Percentiles rank a stretch among this genome's conserved stretches.
Evolutionary conservation across 2,797 vertebrate species (phyloP).

Genomic region (Chloroceryle inda): DNA sequence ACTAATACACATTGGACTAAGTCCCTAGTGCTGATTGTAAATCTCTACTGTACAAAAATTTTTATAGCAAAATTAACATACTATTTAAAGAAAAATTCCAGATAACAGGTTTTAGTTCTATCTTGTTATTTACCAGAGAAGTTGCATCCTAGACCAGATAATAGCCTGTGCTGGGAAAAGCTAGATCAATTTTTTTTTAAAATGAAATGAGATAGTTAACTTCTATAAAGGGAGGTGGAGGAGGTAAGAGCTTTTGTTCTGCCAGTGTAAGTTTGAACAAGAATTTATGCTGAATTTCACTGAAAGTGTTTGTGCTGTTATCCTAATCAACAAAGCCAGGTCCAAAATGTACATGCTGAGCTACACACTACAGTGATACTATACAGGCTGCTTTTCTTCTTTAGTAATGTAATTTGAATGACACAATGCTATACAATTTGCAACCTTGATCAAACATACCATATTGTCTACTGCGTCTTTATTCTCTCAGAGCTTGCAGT

Average conservation of each 20-base stretch:
- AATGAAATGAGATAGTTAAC: not conserved
- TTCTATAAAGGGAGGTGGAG: not conserved
- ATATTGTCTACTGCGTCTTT: not conserved
- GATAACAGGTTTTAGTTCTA: not conserved
- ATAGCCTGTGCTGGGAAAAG: not conserved
- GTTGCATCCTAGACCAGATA: not conserved
- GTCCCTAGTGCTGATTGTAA: not conserved
- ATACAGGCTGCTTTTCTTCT: not conserved
- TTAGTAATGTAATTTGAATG: not conserved
- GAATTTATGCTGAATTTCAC: not conserved
- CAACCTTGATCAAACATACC: not conserved
- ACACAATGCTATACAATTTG: not conserved
- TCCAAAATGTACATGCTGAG: not conserved
- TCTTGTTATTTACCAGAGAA: not conserved
- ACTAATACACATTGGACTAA: not conserved
- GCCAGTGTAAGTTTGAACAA: not conserved
- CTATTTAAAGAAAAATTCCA: not conserved
- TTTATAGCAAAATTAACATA: not conserved
- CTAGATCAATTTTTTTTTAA: not conserved
- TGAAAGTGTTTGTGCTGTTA: not conserved
- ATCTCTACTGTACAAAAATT: not conserved
- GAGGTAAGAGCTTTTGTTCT: not conserved
- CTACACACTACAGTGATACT: not conserved
- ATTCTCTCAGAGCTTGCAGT: not conserved
- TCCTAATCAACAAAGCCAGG: not conserved